Base-by-base conservation (phyloP, 2,797 vertebrate species). In the Tympanoctomys barrerae region DNA sequence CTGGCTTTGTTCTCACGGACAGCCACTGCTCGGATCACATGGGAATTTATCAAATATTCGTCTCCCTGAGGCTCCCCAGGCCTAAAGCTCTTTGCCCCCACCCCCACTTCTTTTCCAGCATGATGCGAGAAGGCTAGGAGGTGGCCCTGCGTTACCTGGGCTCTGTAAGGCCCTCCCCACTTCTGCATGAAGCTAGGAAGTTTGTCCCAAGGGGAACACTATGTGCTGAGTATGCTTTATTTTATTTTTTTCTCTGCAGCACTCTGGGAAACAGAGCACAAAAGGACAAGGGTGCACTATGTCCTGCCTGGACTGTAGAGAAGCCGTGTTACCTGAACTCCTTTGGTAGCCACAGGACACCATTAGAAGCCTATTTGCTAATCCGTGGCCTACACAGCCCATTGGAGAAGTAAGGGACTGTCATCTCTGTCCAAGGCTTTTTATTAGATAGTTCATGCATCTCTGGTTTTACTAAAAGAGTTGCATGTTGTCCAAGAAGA, bases 301-400 rank as follows among this genome's bases (percentile, higher is more conserved):
- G 98, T 99, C 99, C 98, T 98, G 98, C 98, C 98, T 99, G 98
- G 98, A 99, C 98, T 98, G 98, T 99, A 98, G 98, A 99, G 99
- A 99, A 98, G 98, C 98, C 99, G 98, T 98, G 99, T 99, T 99
- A 98, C 98, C 98, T 99, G 99, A 99, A n/a, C 98, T 98, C 99
- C 98, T 99, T 99, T 99, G 99, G 98, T 98, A 98, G 98, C 98
- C 98, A 98, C 98, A 98, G 98, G 97, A 98, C 97, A 96, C 98
- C 98, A 99, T 98, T 3, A 10, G 6, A 39, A 21, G 33, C 92
- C 52, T 33, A 93, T 70, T 79, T 42, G 68, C 75, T 66, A 85
- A 95, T 84, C 94, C 92, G 97, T 97, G 97, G 96, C 96, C 96
- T 77, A 59, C 88, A 64, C 42, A 84, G 90, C 87, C 95, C 96